Evolutionary conservation across 2,888 invertebrate genomes (phyloP), one percentile per base, ranked within the genome.

Genomic region (Lithophane ornitopus): DNA sequence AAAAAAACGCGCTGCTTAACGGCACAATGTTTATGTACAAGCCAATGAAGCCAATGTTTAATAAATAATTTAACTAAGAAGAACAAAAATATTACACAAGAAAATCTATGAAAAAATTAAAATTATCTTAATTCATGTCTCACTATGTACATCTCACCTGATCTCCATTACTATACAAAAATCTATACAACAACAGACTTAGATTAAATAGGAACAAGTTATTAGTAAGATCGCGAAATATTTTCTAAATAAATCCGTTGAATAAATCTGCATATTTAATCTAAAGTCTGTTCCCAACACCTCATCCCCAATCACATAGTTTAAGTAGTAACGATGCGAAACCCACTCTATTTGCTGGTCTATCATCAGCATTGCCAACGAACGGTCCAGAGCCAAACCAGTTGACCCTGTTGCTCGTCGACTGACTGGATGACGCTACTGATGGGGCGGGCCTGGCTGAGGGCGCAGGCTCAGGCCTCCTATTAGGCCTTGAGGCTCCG

Each of bases 341-440:
- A 96, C 96, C 96, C 94, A 97, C 96, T 96, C 96, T 94, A 91
- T 96, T 95, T 58, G 93, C 89, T 77, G 94, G 93, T 84, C 89
- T 92, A 73, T 96, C 95, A 74, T 94, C 96, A 77, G 96, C 95
- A 82, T 96, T 96, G 77, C 97, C 97, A 80, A 95, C 93, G 90
- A 97, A 96, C 26, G 97, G 96, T 49, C 96, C 97, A 34, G 96
- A 97, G 89, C 96, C 96, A 85, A 96, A 95, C 94, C 96, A 96
- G 84, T 93, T 96, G 90, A 91, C 94, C 79, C 95, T 89, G 75
- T 92, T 93, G 75, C 93, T 93, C 41, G 94, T 92, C 34, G 94
- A 76, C 71, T 76, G 76, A 71, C 76, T 89, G 67, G 93, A 89
- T n/a, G 94, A 88, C 2, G 94, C 78, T 39, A 90, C 63, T 54